Evolutionary conservation across 2,113 vertebrate species (phyloP).

Genomic region (Dunckerocampus dactyliophorus): DNA sequence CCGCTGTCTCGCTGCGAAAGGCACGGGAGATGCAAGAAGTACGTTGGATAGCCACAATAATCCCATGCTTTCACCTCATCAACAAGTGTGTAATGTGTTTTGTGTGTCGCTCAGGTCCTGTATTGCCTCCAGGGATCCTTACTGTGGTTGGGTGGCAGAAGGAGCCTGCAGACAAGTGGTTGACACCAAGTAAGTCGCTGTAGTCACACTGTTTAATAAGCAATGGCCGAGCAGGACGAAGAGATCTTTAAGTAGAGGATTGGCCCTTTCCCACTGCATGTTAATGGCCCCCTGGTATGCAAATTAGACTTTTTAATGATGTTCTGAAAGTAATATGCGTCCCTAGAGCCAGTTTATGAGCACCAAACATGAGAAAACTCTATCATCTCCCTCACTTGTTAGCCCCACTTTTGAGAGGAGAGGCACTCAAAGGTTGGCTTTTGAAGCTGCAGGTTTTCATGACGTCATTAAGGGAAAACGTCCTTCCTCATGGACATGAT

Average conservation of each 20-base stretch:
- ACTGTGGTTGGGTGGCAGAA: constrained; percentile 93
- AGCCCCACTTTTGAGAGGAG: too few relatives aligned
- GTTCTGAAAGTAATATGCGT: too few relatives aligned
- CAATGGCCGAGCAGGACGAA: background rate
- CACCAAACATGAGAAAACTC: too few relatives aligned
- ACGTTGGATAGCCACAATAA: constrained; percentile 9
- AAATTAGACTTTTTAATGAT: too few relatives aligned
- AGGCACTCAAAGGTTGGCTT: too few relatives aligned
- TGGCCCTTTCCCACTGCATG: background rate
- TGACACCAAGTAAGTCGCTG: constrained; percentile 79
- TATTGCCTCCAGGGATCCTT: constrained; percentile 94
- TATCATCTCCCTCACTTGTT: too few relatives aligned
- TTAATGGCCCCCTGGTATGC: too few relatives aligned
- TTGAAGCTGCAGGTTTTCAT: too few relatives aligned
- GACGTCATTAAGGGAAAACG: too few relatives aligned
- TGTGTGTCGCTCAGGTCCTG: constrained; percentile 79
- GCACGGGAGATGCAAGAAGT: constrained; percentile 94
- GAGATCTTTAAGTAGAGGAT: background rate
- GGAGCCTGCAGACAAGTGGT: constrained; percentile 81
- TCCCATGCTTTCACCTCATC: background rate
- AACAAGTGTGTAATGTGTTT: constrained; percentile 4
- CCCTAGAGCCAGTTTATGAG: too few relatives aligned
- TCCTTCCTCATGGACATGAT: too few relatives aligned
- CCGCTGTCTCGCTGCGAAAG: constrained; percentile 90
- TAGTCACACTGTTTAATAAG: background rate